Percentiles rank a stretch among this genome's conserved stretches.
phyloP scores from a whole-genome alignment of 2,888 invertebrate genomes.

The Temnothorax unifasciatus region DNA sequence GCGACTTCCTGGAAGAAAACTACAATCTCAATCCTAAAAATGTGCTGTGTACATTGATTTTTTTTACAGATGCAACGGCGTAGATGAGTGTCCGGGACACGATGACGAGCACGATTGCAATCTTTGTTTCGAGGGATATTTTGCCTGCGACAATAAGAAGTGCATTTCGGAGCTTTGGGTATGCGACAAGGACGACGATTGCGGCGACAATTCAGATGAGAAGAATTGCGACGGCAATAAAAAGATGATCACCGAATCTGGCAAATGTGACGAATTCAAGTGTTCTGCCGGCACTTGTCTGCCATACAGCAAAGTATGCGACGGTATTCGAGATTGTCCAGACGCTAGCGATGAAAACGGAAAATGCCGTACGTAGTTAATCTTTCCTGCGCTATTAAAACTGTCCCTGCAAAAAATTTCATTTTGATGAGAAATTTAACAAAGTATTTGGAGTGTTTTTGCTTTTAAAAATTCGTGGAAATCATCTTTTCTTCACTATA shows the following conservation, averaged over 20 bases:
- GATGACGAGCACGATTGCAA: slow-evolving; percentile 91
- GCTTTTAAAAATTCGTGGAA: neutral
- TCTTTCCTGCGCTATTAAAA: neutral
- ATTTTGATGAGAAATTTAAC: neutral
- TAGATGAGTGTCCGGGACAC: slow-evolving; percentile 87
- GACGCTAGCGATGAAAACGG: slow-evolving; percentile 91
- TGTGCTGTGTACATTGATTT: neutral
- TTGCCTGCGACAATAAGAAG: slow-evolving; percentile 88
- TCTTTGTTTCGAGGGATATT: slow-evolving; percentile 86
- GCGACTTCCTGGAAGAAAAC: neutral
- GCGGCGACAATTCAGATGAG: slow-evolving; percentile 92
- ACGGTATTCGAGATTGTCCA: slow-evolving; percentile 89
- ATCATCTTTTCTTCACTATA: neutral
- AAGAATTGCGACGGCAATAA: slow-evolving; percentile 76
- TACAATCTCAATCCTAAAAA: neutral
- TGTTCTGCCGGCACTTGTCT: slow-evolving; percentile 90
- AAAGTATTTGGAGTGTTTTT: neutral
- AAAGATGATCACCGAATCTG: neutral
- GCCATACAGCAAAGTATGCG: slow-evolving; percentile 89
- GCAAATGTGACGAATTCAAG: slow-evolving; percentile 86
- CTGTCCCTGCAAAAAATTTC: neutral
- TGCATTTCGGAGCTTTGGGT: slow-evolving; percentile 89
- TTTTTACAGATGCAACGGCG: slow-evolving; percentile 88
- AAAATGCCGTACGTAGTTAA: slow-evolving; percentile 87
- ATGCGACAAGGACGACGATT: slow-evolving; percentile 90